Evolutionary conservation across 1,140 invertebrate genomes (phyloP).

Genomic region (Diuraphis noxia): DNA sequence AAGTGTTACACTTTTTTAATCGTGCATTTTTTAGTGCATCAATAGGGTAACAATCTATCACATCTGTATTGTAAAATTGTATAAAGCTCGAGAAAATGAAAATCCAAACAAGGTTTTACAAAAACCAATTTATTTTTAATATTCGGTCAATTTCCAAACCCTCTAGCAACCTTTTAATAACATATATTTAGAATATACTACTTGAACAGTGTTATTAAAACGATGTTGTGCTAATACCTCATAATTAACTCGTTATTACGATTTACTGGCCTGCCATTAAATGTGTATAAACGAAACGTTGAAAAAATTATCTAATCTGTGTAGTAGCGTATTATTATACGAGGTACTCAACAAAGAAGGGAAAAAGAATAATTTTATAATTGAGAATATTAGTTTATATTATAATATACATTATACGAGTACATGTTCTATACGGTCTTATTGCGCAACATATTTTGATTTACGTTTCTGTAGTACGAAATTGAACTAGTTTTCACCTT

Average conservation of each 20-base stretch:
- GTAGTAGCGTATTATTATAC: background rate
- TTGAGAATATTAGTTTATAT: background rate
- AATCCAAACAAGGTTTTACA: background rate
- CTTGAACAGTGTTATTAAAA: background rate
- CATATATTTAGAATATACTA: background rate
- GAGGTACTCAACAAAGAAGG: background rate
- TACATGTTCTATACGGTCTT: background rate
- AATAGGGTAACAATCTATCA: background rate
- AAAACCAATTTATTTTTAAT: background rate
- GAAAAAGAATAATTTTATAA: background rate
- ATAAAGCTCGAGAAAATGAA: background rate
- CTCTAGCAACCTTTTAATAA: background rate
- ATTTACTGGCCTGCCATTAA: background rate
- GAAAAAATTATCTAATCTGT: background rate
- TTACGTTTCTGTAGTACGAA: background rate
- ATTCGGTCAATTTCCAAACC: background rate
- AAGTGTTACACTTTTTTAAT: background rate
- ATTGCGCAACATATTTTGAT: conserved; percentile 9
- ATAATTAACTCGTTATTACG: conserved; percentile 4
- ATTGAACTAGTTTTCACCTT: conserved; percentile 20
- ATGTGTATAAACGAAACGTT: background rate
- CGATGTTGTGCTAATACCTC: background rate
- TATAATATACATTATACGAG: too few species aligned
- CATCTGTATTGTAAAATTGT: background rate
- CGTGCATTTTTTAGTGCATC: background rate